phyloP scores from a whole-genome alignment of 2,113 vertebrate species.

The Dicerorhinus sumatrensis region DNA sequence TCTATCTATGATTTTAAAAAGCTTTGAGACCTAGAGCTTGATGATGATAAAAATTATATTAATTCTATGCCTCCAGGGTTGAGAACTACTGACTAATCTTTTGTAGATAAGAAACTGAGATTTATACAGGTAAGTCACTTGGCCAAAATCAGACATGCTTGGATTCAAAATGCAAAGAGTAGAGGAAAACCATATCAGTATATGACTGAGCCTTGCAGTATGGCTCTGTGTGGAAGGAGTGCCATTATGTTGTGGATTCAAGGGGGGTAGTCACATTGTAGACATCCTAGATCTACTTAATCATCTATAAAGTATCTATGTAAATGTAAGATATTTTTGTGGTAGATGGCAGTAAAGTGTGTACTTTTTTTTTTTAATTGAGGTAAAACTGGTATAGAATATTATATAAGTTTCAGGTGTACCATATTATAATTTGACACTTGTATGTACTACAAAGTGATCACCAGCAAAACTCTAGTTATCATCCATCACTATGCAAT shows the following conservation, averaged over 20 bases:
- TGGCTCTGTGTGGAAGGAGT: no score
- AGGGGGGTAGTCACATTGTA: not conserved
- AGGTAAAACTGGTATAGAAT: no score
- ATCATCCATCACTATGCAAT: no score
- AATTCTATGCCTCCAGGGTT: not conserved
- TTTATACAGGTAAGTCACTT: slow-evolving; percentile 5
- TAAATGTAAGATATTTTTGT: not conserved
- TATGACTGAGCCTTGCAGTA: not conserved
- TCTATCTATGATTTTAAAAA: not conserved
- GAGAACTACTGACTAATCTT: not conserved
- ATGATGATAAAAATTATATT: not conserved
- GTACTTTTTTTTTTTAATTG: no score
- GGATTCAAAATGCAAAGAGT: slow-evolving; percentile 10
- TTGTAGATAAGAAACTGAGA: slow-evolving; percentile 52
- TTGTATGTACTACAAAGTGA: no score
- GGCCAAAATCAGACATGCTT: slow-evolving; percentile 27
- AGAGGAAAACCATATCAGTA: not conserved
- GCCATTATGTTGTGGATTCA: not conserved
- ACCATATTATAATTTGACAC: no score
- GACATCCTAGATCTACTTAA: not conserved
- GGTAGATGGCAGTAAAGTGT: not conserved
- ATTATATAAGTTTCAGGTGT: no score
- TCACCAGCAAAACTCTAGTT: no score
- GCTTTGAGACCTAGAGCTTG: not conserved
- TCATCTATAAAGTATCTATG: not conserved